These are phyloP conservation scores for Drosophila bocki DNA, from an alignment of 1,140 invertebrate genomes.

Conservation along the genomic window DNA sequence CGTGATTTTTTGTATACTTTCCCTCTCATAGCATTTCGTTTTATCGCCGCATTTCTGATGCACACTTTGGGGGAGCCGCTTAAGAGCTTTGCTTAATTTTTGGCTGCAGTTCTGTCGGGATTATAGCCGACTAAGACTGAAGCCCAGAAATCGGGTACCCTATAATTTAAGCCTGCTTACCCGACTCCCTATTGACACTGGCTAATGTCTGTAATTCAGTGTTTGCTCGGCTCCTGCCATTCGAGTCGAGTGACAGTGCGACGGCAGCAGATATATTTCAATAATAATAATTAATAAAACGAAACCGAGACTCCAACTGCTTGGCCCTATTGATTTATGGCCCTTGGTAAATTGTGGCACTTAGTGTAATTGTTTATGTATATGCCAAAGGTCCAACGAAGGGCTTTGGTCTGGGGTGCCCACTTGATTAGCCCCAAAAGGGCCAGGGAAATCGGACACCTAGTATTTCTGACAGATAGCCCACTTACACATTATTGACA, in stretches of 20 bases:
- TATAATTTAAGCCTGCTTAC: conserved; percentile 43
- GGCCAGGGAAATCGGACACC: conserved; percentile 13
- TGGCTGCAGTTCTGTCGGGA: conserved; percentile 23
- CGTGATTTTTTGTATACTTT: neutral
- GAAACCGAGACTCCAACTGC: conserved; percentile 34
- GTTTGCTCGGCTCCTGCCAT: conserved; percentile 23
- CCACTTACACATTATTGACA: conserved; percentile 9
- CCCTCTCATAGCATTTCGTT: neutral
- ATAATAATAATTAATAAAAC: conserved; percentile 76
- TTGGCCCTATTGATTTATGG: conserved; percentile 48
- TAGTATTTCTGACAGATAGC: conserved; percentile 1
- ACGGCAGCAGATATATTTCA: conserved; percentile 46
- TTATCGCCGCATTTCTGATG: conserved; percentile 29
- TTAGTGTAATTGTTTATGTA: conserved; percentile 76
- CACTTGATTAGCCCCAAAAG: conserved; percentile 40
- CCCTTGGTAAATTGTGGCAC: conserved; percentile 62
- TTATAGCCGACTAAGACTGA: conserved; percentile 14
- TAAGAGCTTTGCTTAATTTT: conserved; percentile 52
- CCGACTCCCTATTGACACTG: conserved; percentile 8
- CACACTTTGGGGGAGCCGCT: conserved; percentile 30
- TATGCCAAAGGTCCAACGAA: conserved; percentile 20
- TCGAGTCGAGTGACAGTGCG: conserved; percentile 23
- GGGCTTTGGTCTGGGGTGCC: conserved; percentile 20
- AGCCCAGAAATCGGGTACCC: neutral
- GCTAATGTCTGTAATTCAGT: conserved; percentile 50